Conservation (phyloP, 2,888 invertebrate species). For the Drosophila neonasuta region DNA sequence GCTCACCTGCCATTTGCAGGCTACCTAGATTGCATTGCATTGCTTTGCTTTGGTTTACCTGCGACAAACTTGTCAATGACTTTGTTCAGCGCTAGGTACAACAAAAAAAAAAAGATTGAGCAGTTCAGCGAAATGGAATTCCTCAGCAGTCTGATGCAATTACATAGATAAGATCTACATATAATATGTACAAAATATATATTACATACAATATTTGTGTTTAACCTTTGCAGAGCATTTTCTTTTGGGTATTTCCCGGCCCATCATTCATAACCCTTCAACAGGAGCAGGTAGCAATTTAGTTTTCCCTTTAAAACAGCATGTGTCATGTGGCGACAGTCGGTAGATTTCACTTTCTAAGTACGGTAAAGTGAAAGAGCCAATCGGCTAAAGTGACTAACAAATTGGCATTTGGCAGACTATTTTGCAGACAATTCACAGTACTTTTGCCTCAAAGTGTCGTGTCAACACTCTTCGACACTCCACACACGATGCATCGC, state of each 20-base stretch:
- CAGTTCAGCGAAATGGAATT: slow-evolving; percentile 31
- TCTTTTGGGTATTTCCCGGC: not conserved
- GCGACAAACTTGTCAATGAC: slow-evolving; percentile 37
- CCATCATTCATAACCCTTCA: slow-evolving; percentile 1
- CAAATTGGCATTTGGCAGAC: slow-evolving; percentile 22
- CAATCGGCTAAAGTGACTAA: slow-evolving; percentile 37
- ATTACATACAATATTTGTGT: not conserved
- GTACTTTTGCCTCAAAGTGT: slow-evolving; percentile 27
- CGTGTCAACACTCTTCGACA: slow-evolving; percentile 30
- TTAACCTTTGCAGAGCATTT: not conserved
- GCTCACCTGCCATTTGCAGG: slow-evolving; percentile 28
- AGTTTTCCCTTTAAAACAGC: slow-evolving; percentile 31
- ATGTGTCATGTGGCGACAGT: slow-evolving; percentile 23
- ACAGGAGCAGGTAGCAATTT: not conserved
- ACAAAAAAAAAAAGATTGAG: slow-evolving; percentile 4
- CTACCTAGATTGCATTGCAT: slow-evolving; percentile 15
- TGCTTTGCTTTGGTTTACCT: slow-evolving; percentile 27
- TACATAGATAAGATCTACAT: not conserved
- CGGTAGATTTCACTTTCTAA: slow-evolving; percentile 47
- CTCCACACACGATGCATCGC: slow-evolving; percentile 13
- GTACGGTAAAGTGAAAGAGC: slow-evolving; percentile 34
- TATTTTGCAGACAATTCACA: not conserved
- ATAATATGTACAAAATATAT: not conserved
- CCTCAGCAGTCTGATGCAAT: not conserved
- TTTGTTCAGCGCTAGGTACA: slow-evolving; percentile 27